These are phyloP conservation scores for Sorex fumeus DNA, from an alignment of 2,113 vertebrate species.

Conservation along the genomic window DNA sequence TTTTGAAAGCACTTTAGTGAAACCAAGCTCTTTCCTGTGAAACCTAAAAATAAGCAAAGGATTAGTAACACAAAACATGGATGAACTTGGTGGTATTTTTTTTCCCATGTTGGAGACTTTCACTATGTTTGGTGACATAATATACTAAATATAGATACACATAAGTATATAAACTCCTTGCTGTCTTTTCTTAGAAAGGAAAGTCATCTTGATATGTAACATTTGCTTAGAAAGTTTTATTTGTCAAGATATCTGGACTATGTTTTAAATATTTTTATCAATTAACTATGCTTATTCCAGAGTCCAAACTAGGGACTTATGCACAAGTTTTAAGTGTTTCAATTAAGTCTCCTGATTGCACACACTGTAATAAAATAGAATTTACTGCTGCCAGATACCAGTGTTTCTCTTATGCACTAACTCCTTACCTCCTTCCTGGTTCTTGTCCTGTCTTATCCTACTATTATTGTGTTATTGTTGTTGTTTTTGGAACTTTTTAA, in stretches of 20 bases:
- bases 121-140: background rate
- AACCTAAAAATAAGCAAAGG: background rate
- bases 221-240: slow-evolving; percentile 18
- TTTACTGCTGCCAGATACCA: background rate
- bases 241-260: background rate
- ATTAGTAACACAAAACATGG: background rate
- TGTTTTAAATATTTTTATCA: background rate
- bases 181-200: background rate
- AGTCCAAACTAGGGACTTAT: background rate
- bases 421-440: background rate
- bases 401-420: too few species aligned
- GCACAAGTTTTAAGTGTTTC: background rate
- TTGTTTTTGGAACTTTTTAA: slow-evolving; percentile 20
- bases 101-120: background rate
- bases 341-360: background rate
- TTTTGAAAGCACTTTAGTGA: slow-evolving; percentile 31
- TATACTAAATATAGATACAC: background rate
- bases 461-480: background rate
- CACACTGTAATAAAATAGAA: background rate
- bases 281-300: background rate
- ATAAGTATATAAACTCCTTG: background rate
- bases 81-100: background rate
- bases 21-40: background rate
- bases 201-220: background rate
- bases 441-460: background rate